These are phyloP conservation scores for Parnassius orleans DNA, from an alignment of 2,888 invertebrate species.

Conservation along the genomic window DNA sequence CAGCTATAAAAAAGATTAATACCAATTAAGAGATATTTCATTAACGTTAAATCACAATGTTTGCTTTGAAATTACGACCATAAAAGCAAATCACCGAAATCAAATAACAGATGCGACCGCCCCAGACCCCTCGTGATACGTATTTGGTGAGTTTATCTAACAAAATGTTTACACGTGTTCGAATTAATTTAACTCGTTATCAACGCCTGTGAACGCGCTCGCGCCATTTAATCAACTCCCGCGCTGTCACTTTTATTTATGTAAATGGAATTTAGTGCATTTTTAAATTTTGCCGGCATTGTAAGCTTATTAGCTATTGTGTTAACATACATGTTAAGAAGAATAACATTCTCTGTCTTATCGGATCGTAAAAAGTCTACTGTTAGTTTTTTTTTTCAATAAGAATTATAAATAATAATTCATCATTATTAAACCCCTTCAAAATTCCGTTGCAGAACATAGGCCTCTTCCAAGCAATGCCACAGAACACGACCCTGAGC, in stretches of 20 bases:
- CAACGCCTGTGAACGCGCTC: slow-evolving; percentile 53
- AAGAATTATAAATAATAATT: too few relatives aligned
- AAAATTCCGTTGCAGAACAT: too few relatives aligned
- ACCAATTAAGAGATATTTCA: slow-evolving; percentile 53
- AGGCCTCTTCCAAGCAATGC: too few relatives aligned
- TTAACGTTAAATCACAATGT: slow-evolving; percentile 56
- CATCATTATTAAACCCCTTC: too few relatives aligned
- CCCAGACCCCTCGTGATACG: slow-evolving; percentile 46
- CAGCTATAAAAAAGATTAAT: slow-evolving; percentile 48
- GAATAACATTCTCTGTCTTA: too few relatives aligned
- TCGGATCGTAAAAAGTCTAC: too few relatives aligned
- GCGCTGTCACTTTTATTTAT: slow-evolving; percentile 43
- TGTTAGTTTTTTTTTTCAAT: too few relatives aligned
- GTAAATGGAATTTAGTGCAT: slow-evolving; percentile 24
- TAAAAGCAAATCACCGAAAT: slow-evolving; percentile 66
- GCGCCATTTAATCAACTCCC: slow-evolving; percentile 56
- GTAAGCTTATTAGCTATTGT: too few relatives aligned
- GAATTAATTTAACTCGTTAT: slow-evolving; percentile 68
- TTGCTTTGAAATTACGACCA: slow-evolving; percentile 58
- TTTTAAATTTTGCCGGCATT: slow-evolving; percentile 4
- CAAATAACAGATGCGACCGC: slow-evolving; percentile 53
- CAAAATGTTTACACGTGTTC: slow-evolving; percentile 72
- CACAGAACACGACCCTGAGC: too few relatives aligned
- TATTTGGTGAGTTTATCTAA: slow-evolving; percentile 60
- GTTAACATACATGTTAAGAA: too few relatives aligned